These are phyloP conservation scores for Callospermophilus lateralis DNA, from an alignment of 2,113 vertebrate species.

Conservation along the genomic window DNA sequence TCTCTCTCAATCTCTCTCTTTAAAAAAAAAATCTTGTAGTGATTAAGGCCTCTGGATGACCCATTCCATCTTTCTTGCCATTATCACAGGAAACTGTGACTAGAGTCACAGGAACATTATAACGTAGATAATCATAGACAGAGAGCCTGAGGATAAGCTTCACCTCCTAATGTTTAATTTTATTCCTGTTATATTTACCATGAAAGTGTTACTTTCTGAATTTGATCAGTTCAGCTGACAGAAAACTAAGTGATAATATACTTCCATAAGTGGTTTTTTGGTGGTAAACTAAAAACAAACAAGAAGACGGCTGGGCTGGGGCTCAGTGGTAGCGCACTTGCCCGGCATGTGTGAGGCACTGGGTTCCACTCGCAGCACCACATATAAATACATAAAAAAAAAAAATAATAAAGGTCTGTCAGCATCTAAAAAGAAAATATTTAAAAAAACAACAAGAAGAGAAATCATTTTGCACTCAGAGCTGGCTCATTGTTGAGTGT, in stretches of 20 bases:
- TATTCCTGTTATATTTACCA: slow-evolving; percentile 51
- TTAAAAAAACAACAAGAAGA: background rate
- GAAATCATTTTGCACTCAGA: background rate
- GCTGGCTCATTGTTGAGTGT: background rate
- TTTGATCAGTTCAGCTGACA: background rate
- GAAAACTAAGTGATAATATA: background rate
- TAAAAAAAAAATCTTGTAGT: background rate
- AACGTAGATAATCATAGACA: background rate
- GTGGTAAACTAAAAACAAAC: background rate
- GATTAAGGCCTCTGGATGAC: background rate
- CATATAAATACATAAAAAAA: no score
- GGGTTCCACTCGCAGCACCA: no score
- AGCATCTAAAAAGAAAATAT: no score
- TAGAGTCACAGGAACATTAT: background rate
- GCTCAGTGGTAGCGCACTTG: no score
- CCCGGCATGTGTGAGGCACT: no score
- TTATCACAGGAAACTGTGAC: background rate
- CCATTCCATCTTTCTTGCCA: background rate
- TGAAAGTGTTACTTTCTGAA: slow-evolving; percentile 29
- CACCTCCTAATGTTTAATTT: slow-evolving; percentile 20
- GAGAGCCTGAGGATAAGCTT: background rate
- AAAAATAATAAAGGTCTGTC: no score
- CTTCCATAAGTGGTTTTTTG: background rate
- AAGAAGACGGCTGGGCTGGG: background rate
- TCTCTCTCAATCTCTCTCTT: no score